Conservation (phyloP, 2,113 vertebrate species). For the Scomber colias region DNA sequence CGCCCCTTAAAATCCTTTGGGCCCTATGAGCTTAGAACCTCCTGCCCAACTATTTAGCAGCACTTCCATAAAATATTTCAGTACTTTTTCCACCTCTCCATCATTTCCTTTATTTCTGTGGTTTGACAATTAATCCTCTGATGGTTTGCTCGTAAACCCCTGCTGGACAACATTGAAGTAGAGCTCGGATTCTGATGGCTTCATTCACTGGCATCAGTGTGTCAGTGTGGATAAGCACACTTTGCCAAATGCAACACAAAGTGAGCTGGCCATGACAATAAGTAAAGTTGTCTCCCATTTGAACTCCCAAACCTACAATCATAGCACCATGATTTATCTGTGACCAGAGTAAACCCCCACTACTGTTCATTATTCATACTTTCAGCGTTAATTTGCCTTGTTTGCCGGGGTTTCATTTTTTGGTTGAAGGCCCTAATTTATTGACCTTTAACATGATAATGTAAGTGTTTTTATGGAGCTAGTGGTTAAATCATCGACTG, state of each 20-base stretch:
- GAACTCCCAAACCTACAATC: constrained; percentile 67
- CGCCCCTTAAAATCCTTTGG: constrained; percentile 42
- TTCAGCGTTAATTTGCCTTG: constrained; percentile 60
- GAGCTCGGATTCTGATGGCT: constrained; percentile 53
- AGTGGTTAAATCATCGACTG: constrained; percentile 64
- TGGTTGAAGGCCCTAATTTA: constrained; percentile 58
- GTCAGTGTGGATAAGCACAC: constrained; percentile 50
- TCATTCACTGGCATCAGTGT: constrained; percentile 65
- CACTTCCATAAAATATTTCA: constrained; percentile 66
- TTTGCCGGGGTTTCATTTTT: constrained; percentile 51
- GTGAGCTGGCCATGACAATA: constrained; percentile 66
- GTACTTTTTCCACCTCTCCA: constrained; percentile 71
- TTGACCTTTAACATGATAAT: constrained; percentile 76
- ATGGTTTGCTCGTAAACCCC: constrained; percentile 67
- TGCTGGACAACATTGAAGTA: constrained; percentile 49
- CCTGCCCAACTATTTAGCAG: constrained; percentile 51
- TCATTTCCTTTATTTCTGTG: constrained; percentile 66
- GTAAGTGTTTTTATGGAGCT: constrained; percentile 65
- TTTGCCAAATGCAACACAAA: constrained; percentile 73
- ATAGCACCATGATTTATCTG: constrained; percentile 54
- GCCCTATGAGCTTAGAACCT: constrained; percentile 35
- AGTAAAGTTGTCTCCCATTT: constrained; percentile 60
- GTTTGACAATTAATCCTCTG: constrained; percentile 60
- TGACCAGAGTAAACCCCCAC: constrained; percentile 27
- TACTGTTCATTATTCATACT: constrained; percentile 56